phyloP scores from a whole-genome alignment of 2,888 invertebrate species.

The Ditula angustiorana region DNA sequence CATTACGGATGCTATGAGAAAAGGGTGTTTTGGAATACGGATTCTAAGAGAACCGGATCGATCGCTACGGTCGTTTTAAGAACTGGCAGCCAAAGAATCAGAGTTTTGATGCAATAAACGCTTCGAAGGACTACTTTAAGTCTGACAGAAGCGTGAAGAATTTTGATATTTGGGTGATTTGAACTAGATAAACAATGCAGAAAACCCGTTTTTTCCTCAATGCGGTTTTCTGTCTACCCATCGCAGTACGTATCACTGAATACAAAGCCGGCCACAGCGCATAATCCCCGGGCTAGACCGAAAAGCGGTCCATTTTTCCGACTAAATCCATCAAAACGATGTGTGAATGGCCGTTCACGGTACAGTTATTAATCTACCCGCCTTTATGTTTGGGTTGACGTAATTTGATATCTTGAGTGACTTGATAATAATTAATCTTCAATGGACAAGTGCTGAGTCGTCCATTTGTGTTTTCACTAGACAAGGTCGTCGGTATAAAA shows the following conservation, averaged over 20 bases:
- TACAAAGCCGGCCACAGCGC: neutral
- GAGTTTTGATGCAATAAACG: too few relatives aligned
- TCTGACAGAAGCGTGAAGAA: too few relatives aligned
- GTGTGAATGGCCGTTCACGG: conserved; percentile 15
- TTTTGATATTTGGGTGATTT: neutral
- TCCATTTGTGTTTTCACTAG: too few relatives aligned
- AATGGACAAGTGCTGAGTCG: too few relatives aligned
- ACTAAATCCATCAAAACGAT: conserved; percentile 33
- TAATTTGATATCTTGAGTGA: conserved; percentile 34
- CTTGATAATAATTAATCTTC: conserved; percentile 33
- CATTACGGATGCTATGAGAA: too few relatives aligned
- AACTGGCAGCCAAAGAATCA: too few relatives aligned
- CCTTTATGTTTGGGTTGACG: conserved; percentile 16
- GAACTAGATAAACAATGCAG: neutral
- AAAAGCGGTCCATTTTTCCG: neutral
- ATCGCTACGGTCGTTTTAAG: too few relatives aligned
- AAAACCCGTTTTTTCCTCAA: neutral
- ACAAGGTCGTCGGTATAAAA: too few relatives aligned
- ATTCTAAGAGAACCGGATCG: too few relatives aligned
- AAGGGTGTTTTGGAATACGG: too few relatives aligned
- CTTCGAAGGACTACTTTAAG: too few relatives aligned
- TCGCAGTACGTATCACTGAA: neutral
- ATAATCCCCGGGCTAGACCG: neutral
- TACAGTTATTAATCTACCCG: conserved; percentile 29
- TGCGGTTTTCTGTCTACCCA: neutral